phyloP scores from a whole-genome alignment of 2,797 vertebrate species.

The Simalia tracyae region DNA sequence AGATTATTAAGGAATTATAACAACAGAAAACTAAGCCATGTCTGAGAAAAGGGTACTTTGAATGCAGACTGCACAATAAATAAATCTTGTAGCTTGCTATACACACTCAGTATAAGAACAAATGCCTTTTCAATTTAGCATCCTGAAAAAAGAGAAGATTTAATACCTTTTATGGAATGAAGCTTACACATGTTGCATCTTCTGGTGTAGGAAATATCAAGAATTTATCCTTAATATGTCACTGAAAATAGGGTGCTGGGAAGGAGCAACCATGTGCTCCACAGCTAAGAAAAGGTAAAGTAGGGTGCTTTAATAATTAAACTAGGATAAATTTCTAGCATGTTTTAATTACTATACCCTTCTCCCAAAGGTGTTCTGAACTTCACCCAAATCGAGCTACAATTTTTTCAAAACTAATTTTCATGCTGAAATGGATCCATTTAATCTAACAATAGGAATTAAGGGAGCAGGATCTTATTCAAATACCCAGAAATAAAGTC shows the following conservation, averaged over 20 bases:
- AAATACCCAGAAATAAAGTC: background rate
- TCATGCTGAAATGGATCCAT: background rate
- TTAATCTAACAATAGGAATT: background rate
- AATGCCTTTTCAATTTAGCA: background rate
- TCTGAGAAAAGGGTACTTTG: background rate
- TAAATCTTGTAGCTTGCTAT: background rate
- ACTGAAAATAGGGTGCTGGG: background rate
- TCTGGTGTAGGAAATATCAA: background rate
- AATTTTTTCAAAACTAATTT: background rate
- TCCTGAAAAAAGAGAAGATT: background rate
- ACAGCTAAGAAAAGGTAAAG: background rate
- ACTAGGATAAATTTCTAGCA: background rate
- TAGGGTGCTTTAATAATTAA: background rate
- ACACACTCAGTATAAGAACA: background rate
- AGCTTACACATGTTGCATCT: background rate
- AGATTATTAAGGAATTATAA: background rate
- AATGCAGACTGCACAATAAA: conserved; percentile 11
- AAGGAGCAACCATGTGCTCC: background rate
- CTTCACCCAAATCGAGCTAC: background rate
- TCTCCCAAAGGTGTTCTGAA: conserved; percentile 11
- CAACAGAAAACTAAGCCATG: background rate
- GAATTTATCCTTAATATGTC: background rate
- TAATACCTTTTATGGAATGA: background rate
- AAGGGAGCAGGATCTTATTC: background rate
- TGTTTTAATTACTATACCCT: conserved; percentile 4